Evolutionary conservation across 2,797 vertebrate species (phyloP).

Genomic region (Macroramphosus scolopax): DNA sequence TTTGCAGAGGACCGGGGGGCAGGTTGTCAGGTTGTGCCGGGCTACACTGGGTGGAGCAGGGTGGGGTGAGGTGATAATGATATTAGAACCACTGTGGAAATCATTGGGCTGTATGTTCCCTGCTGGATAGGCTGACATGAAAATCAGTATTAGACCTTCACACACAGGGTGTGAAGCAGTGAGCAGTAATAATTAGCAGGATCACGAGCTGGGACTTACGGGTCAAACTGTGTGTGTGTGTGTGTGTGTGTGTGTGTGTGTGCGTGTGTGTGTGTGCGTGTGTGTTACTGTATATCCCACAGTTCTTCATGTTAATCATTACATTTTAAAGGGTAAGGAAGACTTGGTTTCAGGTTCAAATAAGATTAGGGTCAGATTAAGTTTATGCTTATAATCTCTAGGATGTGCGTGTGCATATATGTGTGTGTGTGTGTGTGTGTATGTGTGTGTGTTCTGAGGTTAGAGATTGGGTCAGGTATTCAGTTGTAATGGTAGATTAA

Average conservation of each 20-base stretch:
- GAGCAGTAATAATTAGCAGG: constrained; percentile 83
- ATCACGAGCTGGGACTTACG: constrained; percentile 80
- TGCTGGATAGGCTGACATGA: constrained; percentile 70
- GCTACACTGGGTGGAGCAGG: constrained; percentile 56
- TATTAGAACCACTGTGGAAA: constrained; percentile 83
- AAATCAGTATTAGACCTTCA: constrained; percentile 75
- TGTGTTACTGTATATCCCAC: too few species aligned
- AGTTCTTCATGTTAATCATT: too few species aligned
- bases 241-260: constrained; percentile 13
- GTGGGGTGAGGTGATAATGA: constrained; percentile 79
- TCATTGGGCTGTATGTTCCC: constrained; percentile 73
- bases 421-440: too few species aligned
- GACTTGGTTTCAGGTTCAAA: background rate
- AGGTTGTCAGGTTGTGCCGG: constrained; percentile 30
- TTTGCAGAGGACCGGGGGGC: constrained; percentile 31
- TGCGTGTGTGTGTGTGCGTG: constrained; percentile 2
- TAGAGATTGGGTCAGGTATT: too few species aligned
- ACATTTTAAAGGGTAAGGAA: background rate
- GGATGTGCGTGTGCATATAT: too few species aligned
- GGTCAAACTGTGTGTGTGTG: constrained; percentile 62
- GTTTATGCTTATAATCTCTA: too few species aligned
- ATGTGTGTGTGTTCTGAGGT: too few species aligned
- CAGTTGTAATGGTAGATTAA: too few species aligned
- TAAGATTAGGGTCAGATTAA: background rate
- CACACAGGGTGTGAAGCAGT: constrained; percentile 74